Evolutionary conservation across 2,888 invertebrate genomes (phyloP), one percentile per base, ranked within the genome.

Genomic region (Spatulosminthurus flaviceps): DNA sequence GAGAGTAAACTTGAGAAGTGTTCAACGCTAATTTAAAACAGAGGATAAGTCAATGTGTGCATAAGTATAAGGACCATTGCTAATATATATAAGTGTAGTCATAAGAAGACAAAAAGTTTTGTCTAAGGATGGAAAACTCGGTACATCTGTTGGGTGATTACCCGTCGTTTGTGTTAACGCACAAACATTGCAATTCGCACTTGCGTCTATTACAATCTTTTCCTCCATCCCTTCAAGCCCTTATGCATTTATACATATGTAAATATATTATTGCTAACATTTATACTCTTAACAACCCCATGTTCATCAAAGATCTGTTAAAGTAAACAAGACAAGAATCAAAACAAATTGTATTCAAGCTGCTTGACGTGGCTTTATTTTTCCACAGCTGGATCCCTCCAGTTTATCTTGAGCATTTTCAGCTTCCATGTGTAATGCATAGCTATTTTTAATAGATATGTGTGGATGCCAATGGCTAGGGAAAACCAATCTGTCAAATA

Each of bases 321-420:
- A 51, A 51, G 51, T 51, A 51, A 51, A 51, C 51, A 51, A 51
- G 51, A 51, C 51, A 51, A 51, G 51, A 51, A 51, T 51, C 51
- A 51, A 51, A 51, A 51, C 51, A 51, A 51, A 51, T 51, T 51
- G 16, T 51, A 51, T 51, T 51, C 51, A 51, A 51, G 51, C 51
- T 51, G 19, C 51, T 51, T 51, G 51, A 51, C 51, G 51, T 51
- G 19, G 51, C 51, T 51, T 51, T 51, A 51, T 51, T 51, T 51
- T 51, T 51, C 51, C 51, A 19, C 51, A 51, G 51, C 51, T 51
- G 51, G 51, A 51, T 19, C 51, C n/a, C 51, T 51, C 51, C 16
- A 51, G 51, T 19, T 51, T 19, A 51, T 2, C 51, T 13, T 51
- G n/a, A 19, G 51, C 16, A 16, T 19, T 16, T 51, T 16, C 51